A percentile compares a stretch with the other conserved stretches of the same genome.
Evolutionary conservation across 2,113 vertebrate species (phyloP).

Genomic region (Chitala chitala): DNA sequence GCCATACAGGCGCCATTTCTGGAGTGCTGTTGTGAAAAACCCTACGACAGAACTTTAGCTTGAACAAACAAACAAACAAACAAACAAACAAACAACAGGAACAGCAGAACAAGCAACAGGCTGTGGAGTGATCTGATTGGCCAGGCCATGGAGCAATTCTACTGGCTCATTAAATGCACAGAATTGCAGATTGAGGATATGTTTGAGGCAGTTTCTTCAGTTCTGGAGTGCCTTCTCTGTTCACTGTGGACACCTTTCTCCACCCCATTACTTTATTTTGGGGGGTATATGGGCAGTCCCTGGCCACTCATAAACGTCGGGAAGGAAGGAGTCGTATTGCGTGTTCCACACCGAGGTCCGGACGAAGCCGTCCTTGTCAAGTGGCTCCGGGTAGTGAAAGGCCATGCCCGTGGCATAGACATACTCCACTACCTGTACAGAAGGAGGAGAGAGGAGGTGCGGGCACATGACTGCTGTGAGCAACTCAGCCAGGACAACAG

Average conservation of each 20-base stretch:
- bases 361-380: slow-evolving; percentile 75
- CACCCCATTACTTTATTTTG: slow-evolving; percentile 42
- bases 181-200: too few species aligned
- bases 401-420: slow-evolving; percentile 90
- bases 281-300: slow-evolving; percentile 61
- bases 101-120: background rate
- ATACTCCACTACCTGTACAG: slow-evolving; percentile 77
- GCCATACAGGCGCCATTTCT: background rate
- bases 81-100: background rate
- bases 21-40: too few species aligned
- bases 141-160: too few species aligned
- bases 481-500: too few species aligned
- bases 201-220: background rate
- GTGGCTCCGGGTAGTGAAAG: slow-evolving; percentile 88
- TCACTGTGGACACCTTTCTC: background rate
- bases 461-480: background rate
- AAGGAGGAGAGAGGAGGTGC: slow-evolving; percentile 2
- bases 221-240: background rate
- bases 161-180: too few species aligned
- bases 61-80: background rate
- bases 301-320: slow-evolving; percentile 88
- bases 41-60: background rate
- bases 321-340: slow-evolving; percentile 84
- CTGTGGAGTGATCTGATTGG: too few species aligned
- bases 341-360: slow-evolving; percentile 78